phyloP scores from a whole-genome alignment of 1,140 invertebrate genomes.

The Drosophila navojoa region DNA sequence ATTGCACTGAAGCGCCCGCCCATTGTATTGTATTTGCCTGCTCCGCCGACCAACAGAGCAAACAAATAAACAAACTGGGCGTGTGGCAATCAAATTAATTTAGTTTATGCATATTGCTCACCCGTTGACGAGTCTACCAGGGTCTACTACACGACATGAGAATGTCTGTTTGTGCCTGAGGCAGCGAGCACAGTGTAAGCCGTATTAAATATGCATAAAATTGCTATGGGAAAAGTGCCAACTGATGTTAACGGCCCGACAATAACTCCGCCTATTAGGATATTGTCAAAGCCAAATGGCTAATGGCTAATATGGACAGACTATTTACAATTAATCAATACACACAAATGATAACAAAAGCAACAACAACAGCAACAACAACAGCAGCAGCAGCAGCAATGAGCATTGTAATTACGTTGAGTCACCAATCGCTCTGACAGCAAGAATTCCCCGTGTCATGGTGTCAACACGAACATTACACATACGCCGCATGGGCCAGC shows the following conservation, averaged over 20 bases:
- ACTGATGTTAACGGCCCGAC: constrained; percentile 45
- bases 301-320: constrained; percentile 26
- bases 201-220: constrained; percentile 73
- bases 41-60: constrained; percentile 3
- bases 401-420: constrained; percentile 12
- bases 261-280: constrained; percentile 34
- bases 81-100: constrained; percentile 52
- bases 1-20: constrained; percentile 22
- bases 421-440: constrained; percentile 19
- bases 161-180: background rate
- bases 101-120: constrained; percentile 35
- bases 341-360: background rate
- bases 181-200: constrained; percentile 52
- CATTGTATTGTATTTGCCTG: constrained; percentile 37
- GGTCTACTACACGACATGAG: too few species aligned
- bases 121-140: constrained; percentile 12
- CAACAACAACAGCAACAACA: constrained; percentile 1
- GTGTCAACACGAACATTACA: constrained; percentile 28
- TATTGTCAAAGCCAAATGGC: constrained; percentile 9
- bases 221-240: constrained; percentile 52
- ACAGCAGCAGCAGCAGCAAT: background rate
- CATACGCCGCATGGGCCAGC: constrained; percentile 42
- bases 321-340: constrained; percentile 61
- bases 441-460: constrained; percentile 43
- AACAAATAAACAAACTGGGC: constrained; percentile 25